Base-by-base conservation (phyloP, 2,113 vertebrate genomes). In the Crocuta crocuta region DNA sequence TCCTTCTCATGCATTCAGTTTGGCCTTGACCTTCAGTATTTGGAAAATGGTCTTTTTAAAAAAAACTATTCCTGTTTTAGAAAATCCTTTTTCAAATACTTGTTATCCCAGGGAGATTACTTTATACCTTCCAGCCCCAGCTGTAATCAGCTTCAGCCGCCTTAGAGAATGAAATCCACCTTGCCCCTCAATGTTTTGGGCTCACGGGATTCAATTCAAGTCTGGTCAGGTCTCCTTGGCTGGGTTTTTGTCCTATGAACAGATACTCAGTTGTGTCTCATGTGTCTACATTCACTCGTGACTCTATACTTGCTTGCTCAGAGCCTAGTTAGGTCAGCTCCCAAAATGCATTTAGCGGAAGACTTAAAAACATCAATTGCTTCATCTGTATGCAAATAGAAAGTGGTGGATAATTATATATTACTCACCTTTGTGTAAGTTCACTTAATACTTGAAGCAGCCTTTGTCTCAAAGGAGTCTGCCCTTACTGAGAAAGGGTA, bases 341-440 rank as follows among this genome's bases (percentile, higher is more conserved):
- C 45, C 88, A 55, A 96, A 96, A 85, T 45, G 84, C 31, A 53
- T 90, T 81, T 74, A 71, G n/a, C 48, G 43, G 21, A 90, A 94
- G 58, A 90, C 95, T 93, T 35, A 28, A 65, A 79, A 94, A 80
- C 91, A 81, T 45, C 79, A 91, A 21, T 86, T 88, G 83, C 90
- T 92, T 89, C 79, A 92, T 95, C 92, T 96, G 95, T 97, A 63
- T 95, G 48, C 70, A 94, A 68, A 89, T 61, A 95, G 82, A 91
- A 79, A 86, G 91, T 50, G 45, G 50, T 74, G 35, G 86, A 73
- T 91, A 68, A 89, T 78, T 73, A 23, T 63, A 33, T 63, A 84
- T 86, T 82, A 26, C 12, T 23, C 4, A 0, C 82, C 81, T 96
- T 80, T 92, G 80, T 97, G 91, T 79, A 28, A 19, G 73, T 96